Base-by-base conservation (phyloP, 1,140 invertebrate species). In the Archegozetes longisetosus region DNA sequence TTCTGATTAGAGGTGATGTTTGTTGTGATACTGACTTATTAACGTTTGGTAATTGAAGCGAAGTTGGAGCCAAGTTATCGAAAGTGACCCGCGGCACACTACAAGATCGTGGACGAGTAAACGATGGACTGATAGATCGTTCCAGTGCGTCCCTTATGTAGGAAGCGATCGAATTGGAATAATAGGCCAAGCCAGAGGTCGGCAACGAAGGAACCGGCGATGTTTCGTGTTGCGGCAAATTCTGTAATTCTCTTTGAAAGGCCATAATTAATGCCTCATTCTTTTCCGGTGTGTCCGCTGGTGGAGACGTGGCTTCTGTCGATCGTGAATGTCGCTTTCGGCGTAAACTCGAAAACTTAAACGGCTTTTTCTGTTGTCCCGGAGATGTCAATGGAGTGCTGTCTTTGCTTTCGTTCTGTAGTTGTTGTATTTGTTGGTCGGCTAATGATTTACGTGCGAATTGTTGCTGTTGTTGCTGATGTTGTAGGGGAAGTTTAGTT, bases 161-260 rank as follows among this genome's bases (percentile, higher is more conserved):
- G 9, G 26, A n/a, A 6, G 49, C 27, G 1, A 60, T 14, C 22
- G 49, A 28, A 47, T 52, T 9, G 26, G 9, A 32, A n/a, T 49
- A 26, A 4, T 20, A n/a, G 14, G 46, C n/a, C 4, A 49, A 17
- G 26, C 12, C 13, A 46, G 3, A 9, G 6, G 14, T 27, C 17
- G 14, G 17, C 14, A 26, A 27, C 3, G 6, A 14, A 14, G 22
- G 32, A 17, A 40, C 32, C 12, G 48, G 55, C 4, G 46, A 50
- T n/a, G 28, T 47, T 14, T 69, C 64, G 61, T 75, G 74, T 54
- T 74, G 72, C 0, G 77, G 77, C 55, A 78, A 66, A 62, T 78
- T 78, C 64, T 77, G 76, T 3, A 78, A 67, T 56, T 77, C 73
- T 55, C 73, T 69, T 65, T 78, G 77, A 62, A 78, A 77, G 2